Evolutionary conservation across 2,797 vertebrate species (phyloP).

Genomic region (Novumbra hubbsi): DNA sequence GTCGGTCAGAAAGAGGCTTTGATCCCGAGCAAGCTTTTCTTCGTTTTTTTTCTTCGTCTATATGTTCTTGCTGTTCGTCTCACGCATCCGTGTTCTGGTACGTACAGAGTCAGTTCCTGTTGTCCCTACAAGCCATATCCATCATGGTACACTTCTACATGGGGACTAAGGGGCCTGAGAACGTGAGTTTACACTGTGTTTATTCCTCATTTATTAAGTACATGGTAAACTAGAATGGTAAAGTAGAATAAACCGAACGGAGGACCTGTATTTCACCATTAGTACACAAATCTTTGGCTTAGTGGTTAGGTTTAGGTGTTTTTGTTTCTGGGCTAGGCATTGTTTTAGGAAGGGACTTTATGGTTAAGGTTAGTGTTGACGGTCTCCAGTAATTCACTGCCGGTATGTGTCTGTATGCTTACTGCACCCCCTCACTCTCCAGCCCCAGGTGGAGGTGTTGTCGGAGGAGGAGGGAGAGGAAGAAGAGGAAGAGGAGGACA

Average conservation of each 20-base stretch:
- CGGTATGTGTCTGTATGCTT: not conserved
- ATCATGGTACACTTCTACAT: conserved; percentile 99
- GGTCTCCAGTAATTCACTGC: not conserved
- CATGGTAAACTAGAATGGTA: too few relatives aligned
- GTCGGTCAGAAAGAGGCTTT: not conserved
- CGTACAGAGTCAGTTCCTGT: conserved; percentile 92
- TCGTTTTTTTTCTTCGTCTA: too few relatives aligned
- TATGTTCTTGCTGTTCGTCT: too few relatives aligned
- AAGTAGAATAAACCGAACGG: too few relatives aligned
- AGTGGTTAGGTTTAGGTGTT: not conserved
- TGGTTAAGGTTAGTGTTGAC: too few relatives aligned
- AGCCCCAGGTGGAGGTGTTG: conserved; percentile 97
- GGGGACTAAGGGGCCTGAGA: conserved; percentile 98
- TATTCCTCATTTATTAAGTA: too few relatives aligned
- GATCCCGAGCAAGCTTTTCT: not conserved
- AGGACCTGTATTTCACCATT: too few relatives aligned
- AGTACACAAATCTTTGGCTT: not conserved
- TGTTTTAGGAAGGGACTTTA: too few relatives aligned
- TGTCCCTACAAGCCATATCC: conserved; percentile 96
- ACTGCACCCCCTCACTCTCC: conserved; percentile 7
- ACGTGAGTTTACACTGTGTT: conserved; percentile 75
- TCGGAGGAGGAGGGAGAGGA: conserved; percentile 98
- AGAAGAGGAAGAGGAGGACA: conserved; percentile 97
- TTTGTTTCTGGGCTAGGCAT: not conserved
- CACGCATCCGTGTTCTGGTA: conserved; percentile 27